Evolutionary conservation across 2,113 vertebrate species (phyloP).

Genomic region (Callaeas wilsoni): DNA sequence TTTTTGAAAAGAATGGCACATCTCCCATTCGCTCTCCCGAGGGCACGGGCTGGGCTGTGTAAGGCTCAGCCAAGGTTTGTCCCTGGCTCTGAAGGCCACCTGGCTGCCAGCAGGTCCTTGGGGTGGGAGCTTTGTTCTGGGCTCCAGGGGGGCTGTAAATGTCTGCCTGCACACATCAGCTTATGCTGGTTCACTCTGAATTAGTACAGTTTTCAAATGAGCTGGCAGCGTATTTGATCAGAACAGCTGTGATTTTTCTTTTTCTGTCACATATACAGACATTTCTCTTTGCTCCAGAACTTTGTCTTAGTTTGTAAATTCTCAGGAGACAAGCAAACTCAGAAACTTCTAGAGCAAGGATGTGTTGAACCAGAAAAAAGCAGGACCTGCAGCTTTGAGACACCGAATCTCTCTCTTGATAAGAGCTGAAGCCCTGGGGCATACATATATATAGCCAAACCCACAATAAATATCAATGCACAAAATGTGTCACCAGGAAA

Average conservation of each 20-base stretch:
- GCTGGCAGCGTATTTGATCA: background rate
- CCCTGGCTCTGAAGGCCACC: background rate
- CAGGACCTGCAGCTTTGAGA: constrained; percentile 19
- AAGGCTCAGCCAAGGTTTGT: background rate
- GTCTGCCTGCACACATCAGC: background rate
- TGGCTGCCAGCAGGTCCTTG: background rate
- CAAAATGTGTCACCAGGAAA: background rate
- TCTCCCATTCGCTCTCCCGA: rapidly evolving
- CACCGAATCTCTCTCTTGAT: constrained; percentile 8
- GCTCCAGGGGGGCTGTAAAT: background rate
- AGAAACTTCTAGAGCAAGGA: constrained; percentile 34
- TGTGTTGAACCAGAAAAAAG: constrained; percentile 46
- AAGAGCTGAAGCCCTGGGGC: background rate
- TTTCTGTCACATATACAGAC: background rate
- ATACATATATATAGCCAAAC: background rate
- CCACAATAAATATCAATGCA: constrained; percentile 34
- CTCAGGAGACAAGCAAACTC: constrained; percentile 9
- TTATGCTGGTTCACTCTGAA: background rate
- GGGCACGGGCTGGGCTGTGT: background rate
- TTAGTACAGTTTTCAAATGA: background rate
- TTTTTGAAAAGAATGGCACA: background rate
- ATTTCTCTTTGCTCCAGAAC: background rate
- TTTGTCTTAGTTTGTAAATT: constrained; percentile 21
- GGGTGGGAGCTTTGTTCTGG: background rate
- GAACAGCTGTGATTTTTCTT: background rate